Evolutionary conservation across 92 coral and sea anemone species (phyloP), one percentile per base, ranked within the genome.

Genomic region (Heteractis magnifica): DNA sequence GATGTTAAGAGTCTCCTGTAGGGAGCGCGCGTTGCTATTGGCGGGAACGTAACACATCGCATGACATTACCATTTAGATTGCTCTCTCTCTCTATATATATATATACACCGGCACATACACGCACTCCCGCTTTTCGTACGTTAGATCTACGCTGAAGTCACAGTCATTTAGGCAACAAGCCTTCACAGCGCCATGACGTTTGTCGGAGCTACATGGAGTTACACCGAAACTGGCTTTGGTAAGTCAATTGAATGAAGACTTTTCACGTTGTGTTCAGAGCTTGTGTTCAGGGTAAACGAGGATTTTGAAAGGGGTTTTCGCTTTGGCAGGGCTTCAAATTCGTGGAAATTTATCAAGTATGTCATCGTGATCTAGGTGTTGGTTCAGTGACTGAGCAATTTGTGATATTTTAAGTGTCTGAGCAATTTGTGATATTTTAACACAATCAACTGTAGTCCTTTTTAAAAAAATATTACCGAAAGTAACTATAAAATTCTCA

Each of bases 171-270:
- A 65, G 49, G 15, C 60, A 52, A 4, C 59, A 8, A 26, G 70
- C 70, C 20, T 50, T 77, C 49, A 65, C 20, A 55, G 21, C 21
- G 56, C 65, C 7, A 80, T 80, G 83, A 59, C 70, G 5, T 51
- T 83, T 52, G 87, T 65, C 58, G 86, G 84, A 2, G 88, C 92
- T n/a, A 84, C 95, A 15, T 92, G 95, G 95, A 87, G 93, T 68
- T 92, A 92, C 18, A 71, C 88, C 10, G 95, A 92, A 10, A 92
- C 65, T 55, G 95, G 87, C 4, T 92, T 89, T 60, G 95, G 95
- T 92, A 81, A 84, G 95, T 79, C 13, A 10, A 62, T 34, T 12
- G 60, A 73, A 68, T 68, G 12, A 7, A 10, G 49, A 21, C 2
- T 4, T 68, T 12, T 4, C 9, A 20, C 26, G 20, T 23, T 23